Conservation (phyloP, 2,113 vertebrate genomes). For the Sinosuthora webbiana region DNA sequence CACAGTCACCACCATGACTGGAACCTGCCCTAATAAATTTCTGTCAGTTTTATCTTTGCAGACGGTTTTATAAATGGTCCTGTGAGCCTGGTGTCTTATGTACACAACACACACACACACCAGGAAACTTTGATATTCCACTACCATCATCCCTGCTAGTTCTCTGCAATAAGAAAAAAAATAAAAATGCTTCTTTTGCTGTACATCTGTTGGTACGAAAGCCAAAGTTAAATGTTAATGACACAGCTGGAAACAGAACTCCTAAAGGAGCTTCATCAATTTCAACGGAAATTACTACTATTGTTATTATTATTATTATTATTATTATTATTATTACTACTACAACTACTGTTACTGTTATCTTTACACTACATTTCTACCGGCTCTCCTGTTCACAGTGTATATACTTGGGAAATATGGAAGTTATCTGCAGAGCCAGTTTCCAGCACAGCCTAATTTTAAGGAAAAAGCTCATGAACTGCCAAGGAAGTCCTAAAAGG, state of each 20-base stretch:
- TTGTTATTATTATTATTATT: background rate
- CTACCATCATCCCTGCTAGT: background rate
- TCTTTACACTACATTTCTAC: background rate
- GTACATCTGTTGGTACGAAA: background rate
- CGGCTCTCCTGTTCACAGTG: rapidly evolving
- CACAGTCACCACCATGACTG: background rate
- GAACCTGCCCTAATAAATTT: background rate
- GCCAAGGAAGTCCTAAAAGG: background rate
- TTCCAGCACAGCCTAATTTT: background rate
- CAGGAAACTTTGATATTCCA: background rate
- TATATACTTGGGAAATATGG: background rate
- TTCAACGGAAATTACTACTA: background rate
- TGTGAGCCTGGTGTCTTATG: background rate
- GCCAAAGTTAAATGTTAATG: background rate
- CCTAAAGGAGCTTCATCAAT: background rate
- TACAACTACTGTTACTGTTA: too few relatives aligned
- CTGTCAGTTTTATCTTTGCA: background rate
- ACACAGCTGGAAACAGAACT: background rate
- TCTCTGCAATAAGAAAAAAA: background rate
- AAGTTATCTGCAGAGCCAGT: background rate
- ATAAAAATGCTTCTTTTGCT: background rate
- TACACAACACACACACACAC: rapidly evolving
- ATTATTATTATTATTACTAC: background rate
- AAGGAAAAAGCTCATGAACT: background rate
- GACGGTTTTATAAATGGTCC: background rate